A percentile compares a stretch with the other conserved stretches of the same genome.
These are phyloP conservation scores for Onychomys leucogaster DNA, from an alignment of 2,797 vertebrate species.

Conservation along the genomic window DNA sequence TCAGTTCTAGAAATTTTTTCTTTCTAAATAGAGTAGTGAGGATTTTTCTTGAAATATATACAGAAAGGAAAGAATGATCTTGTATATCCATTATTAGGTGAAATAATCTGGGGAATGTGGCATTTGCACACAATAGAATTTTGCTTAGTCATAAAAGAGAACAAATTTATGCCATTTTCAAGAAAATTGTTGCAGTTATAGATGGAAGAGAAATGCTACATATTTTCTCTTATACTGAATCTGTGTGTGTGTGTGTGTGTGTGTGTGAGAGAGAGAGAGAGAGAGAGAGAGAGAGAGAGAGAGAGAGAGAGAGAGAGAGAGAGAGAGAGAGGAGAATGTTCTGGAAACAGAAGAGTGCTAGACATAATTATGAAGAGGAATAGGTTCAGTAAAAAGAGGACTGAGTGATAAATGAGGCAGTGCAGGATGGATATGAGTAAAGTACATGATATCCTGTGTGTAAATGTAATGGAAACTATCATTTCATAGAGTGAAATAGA, in stretches of 20 bases:
- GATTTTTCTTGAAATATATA: constrained; percentile 29
- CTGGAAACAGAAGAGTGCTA: background rate
- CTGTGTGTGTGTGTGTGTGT: background rate
- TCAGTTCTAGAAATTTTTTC: background rate
- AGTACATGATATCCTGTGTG: background rate
- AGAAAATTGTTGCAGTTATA: background rate
- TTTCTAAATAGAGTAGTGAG: background rate
- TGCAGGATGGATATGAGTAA: background rate
- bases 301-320: background rate
- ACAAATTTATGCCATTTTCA: background rate
- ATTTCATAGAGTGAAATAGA: background rate
- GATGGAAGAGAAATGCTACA: too few relatives aligned
- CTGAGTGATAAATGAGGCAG: background rate
- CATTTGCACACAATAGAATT: background rate
- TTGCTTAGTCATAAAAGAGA: background rate
- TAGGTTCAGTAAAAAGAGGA: too few relatives aligned
- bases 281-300: background rate
- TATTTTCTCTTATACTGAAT: background rate
- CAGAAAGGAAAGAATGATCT: background rate
- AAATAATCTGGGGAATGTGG: background rate
- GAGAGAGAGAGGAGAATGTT: background rate
- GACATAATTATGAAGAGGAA: background rate
- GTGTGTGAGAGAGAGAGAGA: too few relatives aligned
- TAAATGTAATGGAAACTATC: background rate
- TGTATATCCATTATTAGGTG: background rate